Base-by-base conservation (phyloP, 2,888 invertebrate species). In the Sarcophaga variegata region DNA sequence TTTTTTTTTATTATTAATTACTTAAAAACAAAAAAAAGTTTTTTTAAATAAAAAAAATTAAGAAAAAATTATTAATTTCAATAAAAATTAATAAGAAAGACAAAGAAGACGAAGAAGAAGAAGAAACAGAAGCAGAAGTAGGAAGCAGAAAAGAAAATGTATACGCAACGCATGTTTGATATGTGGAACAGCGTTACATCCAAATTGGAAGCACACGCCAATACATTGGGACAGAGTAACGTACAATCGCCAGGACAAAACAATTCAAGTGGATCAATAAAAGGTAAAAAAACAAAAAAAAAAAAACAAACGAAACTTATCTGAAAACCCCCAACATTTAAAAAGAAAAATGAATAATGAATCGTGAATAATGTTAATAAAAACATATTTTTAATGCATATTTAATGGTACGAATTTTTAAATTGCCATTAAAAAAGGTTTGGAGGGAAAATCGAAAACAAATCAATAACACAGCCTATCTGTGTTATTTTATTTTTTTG, bases 111-210 rank as follows among this genome's bases (percentile, higher is more conserved):
- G 14, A 49, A 11, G 49, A 1, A 49, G 12, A 14, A 49, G 49
- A 49, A 49, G 49, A 14, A 10, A 1, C 1, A 14, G 54, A 14
- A 17, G 4, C 14, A 14, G 54, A 14, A 54, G 4, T 12, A 54
- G 14, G 14, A 17, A 60, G 67, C 67, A 81, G 62, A 86, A 87
- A 88, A 90, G 91, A 93, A 92, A 92, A 94, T 94, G 93, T 94
- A 94, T 93, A 93, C 93, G 91, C 93, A 93, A 93, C 93, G 93
- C 91, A 94, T 94, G 94, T 94, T 94, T 93, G 93, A 94, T 91
- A 94, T 94, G 93, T 94, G 93, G 93, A 94, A 93, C 92, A 93
- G 93, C 91, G 93, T 94, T 90, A 94, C 93, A 91, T 93, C 93
- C 90, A 94, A 94, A 92, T 91, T 94, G 91, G 93, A 94, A 92